Base-by-base conservation (phyloP, 2,888 invertebrate genomes). In the Amblyjoppa fuscipennis region DNA sequence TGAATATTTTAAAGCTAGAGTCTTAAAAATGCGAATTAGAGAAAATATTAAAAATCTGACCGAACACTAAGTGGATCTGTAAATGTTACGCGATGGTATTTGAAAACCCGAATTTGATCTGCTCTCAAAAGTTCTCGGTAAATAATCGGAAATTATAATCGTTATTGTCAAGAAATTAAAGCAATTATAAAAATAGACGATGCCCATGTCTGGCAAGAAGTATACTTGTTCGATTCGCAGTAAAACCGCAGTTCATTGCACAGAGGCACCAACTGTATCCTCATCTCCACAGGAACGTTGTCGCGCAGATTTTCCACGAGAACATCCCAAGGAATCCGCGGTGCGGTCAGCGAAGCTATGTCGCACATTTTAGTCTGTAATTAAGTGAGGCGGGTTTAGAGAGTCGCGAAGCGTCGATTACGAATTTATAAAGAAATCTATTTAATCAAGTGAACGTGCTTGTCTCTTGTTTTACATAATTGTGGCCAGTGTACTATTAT, bases 401-500 rank as follows among this genome's bases (percentile, higher is more conserved):
- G 20, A 73, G 25, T 73, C 16, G 1, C 41, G 41, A 41, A 41
- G 41, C 41, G 41, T 41, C 11, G 41, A 41, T 41, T 7, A 41
- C 2, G 0, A 41, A 41, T 41, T 7, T 41, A 11, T 11, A 41
- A 81, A 68, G 59, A 74, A 66, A 86, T 77, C 77, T 74, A 86
- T 84, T 90, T 82, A 85, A 86, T 84, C 2, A 87, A 61, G 51
- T 84, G 83, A 70, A 88, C 83, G 85, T 86, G 76, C 70, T 80
- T 86, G 5, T 74, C 75, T 41, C 56, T 78, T 13, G 69, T 77
- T 38, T 77, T 70, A 80, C 71, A 86, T 38, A 88, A 78, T 59
- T 80, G 51, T 25, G 97, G 97, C 99, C 99, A 99, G 92, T 99
- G 99, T 0, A 99, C 98, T 85, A 99, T 95, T 93, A 99, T 95